phyloP scores from a whole-genome alignment of 2,113 vertebrate genomes.

The Alouatta palliata region DNA sequence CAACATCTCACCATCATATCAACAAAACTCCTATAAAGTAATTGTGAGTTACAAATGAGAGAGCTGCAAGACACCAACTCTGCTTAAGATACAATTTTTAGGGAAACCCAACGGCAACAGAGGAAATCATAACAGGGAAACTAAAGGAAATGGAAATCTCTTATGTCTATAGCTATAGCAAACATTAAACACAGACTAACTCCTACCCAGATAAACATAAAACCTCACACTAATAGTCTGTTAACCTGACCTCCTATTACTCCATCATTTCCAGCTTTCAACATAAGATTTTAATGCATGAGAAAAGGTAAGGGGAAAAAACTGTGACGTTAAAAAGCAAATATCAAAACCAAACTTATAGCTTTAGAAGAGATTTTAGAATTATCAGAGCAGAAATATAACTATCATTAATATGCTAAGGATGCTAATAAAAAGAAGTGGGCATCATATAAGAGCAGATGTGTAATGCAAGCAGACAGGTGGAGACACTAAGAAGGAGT shows the following conservation, averaged over 20 bases:
- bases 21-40: not conserved
- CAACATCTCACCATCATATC: not conserved
- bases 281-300: not conserved
- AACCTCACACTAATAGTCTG: not conserved
- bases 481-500: not conserved
- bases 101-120: not conserved
- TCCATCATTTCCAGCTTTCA: not conserved
- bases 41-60: not conserved
- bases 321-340: not conserved
- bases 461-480: not conserved
- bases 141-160: not conserved
- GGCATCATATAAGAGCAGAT: no score
- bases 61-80: not conserved
- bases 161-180: not conserved
- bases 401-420: not conserved
- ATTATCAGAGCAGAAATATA: not conserved
- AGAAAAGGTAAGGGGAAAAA: not conserved
- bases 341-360: not conserved
- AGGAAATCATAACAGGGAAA: not conserved
- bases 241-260: not conserved
- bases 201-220: not conserved
- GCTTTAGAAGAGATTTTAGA: not conserved
- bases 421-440: not conserved
- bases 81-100: not conserved
- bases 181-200: no score